Percentiles rank a stretch among this genome's conserved stretches.
phyloP scores from a whole-genome alignment of 2,888 invertebrate genomes.

The Mylabris sibirica region DNA sequence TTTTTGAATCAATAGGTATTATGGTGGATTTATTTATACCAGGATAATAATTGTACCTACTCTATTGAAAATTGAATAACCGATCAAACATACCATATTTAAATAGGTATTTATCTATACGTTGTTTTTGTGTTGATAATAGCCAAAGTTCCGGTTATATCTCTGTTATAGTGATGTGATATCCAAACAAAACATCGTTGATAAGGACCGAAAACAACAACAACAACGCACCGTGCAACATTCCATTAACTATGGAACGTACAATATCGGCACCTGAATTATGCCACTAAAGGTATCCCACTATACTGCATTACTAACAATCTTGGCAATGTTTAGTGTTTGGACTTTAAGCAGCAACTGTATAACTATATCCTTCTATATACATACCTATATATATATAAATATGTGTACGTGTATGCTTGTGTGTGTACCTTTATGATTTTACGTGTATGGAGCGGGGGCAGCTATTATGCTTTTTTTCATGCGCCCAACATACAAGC shows the following conservation, averaged over 20 bases:
- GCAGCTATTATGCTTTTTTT: conserved; percentile 27
- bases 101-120: conserved; percentile 26
- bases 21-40: not conserved
- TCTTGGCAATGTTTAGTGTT: conserved; percentile 23
- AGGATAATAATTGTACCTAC: not conserved
- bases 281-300: conserved; percentile 32
- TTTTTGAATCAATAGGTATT: not conserved
- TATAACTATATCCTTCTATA: not conserved
- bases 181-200: conserved; percentile 36
- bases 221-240: conserved; percentile 30
- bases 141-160: conserved; percentile 29
- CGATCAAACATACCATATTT: conserved; percentile 14
- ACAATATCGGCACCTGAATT: conserved; percentile 39
- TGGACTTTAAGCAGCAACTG: conserved; percentile 31
- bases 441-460: not conserved
- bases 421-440: not conserved
- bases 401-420: conserved; percentile 16
- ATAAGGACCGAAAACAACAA: conserved; percentile 40
- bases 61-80: not conserved
- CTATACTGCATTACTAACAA: conserved; percentile 31
- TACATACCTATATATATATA: not conserved
- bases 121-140: conserved; percentile 23
- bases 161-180: conserved; percentile 25
- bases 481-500: conserved; percentile 24
- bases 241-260: conserved; percentile 39